Evolutionary conservation across 2,888 invertebrate species (phyloP), one percentile per base, ranked within the genome.

Genomic region (Callimorpha dominula): DNA sequence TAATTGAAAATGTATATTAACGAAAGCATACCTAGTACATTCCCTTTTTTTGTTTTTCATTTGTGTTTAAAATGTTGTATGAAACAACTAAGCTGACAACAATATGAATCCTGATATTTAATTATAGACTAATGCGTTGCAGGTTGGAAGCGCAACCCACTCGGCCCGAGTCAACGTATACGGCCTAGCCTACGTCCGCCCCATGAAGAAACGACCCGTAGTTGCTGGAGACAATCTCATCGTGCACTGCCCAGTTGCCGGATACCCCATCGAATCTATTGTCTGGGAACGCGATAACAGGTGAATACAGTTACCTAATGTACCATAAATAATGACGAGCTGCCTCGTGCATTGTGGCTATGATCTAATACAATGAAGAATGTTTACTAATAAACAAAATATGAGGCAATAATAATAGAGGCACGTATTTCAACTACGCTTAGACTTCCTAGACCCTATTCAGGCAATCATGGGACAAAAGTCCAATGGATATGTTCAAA

Each of bases 191-290:
- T 98, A 98, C 92, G 98, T 99, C 72, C 97, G 98, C 31, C 97
- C 98, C 73, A 99, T 99, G 98, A 98, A 98, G 91, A 98, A 98
- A 93, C 98, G 98, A 86, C 98, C 98, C 49, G 98, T 99, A 79
- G 98, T 99, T 54, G 98, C 99, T 72, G 98, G 99, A 70, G 98
- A 99, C 90, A 98, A 97, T 40, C 96, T 99, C 79, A 97, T 98
- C 79, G 98, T 99, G 1, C 98, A 98, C 84, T 99, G 99, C 90
- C 99, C 99, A 0, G 99, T 99, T 60, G 99, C 99, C 78, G 99
- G 99, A 60, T 98, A 98, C 94, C 99, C 99, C 14, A 98, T 99
- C 81, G 98, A 98, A 87, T 97, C 97, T 66, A 98, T 99, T 86
- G 98, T 98, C n/a, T 99, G 99, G 99, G 99, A 98, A 94, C 97